Evolutionary conservation across 2,113 vertebrate genomes (phyloP).

Genomic region (Varanus salvator): DNA sequence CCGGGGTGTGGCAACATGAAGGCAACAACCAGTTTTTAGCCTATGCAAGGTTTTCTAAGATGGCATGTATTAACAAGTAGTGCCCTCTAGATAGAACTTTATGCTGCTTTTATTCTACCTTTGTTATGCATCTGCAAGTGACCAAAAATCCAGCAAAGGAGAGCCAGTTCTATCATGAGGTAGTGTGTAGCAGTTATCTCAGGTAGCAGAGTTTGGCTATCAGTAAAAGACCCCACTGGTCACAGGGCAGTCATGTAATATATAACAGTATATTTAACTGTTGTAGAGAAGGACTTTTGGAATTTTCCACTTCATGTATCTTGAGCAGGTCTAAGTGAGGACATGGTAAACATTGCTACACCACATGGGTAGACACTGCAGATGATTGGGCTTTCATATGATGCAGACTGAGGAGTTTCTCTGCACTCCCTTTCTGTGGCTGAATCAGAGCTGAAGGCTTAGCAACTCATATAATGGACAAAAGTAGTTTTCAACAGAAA

Average conservation of each 20-base stretch:
- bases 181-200: neutral
- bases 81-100: neutral
- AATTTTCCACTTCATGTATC: neutral
- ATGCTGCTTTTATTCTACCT: neutral
- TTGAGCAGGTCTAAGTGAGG: neutral
- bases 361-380: neutral
- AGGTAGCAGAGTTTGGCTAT: neutral
- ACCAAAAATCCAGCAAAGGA: neutral
- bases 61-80: neutral
- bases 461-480: neutral
- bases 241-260: neutral
- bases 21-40: neutral
- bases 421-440: neutral
- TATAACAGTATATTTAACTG: neutral
- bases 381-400: neutral
- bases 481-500: accelerated
- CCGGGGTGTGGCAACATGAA: neutral
- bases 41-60: neutral
- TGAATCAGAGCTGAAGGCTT: neutral
- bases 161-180: neutral
- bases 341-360: neutral
- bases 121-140: neutral
- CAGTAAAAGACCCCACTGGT: neutral
- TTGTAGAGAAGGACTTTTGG: neutral
- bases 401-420: neutral